Conservation (phyloP, 2,113 vertebrate genomes). For the Verasper variegatus region DNA sequence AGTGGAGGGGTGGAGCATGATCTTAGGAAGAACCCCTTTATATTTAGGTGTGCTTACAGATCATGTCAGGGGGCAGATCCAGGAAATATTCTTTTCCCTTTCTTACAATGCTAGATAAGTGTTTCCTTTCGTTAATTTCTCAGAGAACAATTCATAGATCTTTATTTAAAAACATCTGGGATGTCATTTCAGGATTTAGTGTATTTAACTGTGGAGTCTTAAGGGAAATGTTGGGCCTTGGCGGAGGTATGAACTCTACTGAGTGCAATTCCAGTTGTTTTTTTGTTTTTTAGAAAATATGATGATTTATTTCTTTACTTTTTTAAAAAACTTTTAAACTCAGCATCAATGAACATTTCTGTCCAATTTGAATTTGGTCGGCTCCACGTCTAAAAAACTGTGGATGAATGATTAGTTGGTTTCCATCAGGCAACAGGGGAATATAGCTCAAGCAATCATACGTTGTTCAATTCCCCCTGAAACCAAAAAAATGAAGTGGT, state of each 20-base stretch:
- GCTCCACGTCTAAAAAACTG: conserved; percentile 70
- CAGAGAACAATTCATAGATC: too few species aligned
- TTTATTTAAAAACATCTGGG: too few species aligned
- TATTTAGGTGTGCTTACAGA: too few species aligned
- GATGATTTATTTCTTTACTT: neutral
- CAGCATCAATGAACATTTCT: neutral
- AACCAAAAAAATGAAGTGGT: conserved; percentile 75
- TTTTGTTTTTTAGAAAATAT: neutral
- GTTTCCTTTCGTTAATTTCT: too few species aligned
- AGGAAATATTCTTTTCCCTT: too few species aligned
- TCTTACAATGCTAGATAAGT: too few species aligned
- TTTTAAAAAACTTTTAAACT: neutral
- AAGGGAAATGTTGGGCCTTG: neutral
- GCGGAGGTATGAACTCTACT: neutral
- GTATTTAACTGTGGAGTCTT: neutral
- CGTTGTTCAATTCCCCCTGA: conserved; percentile 72
- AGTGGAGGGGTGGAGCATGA: too few species aligned
- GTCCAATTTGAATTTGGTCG: conserved; percentile 37
- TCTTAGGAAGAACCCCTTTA: too few species aligned
- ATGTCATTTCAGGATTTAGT: neutral
- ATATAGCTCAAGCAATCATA: conserved; percentile 70
- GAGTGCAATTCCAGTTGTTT: neutral
- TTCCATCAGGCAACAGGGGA: conserved; percentile 79
- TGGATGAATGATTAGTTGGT: conserved; percentile 75
- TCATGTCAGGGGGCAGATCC: too few species aligned